Evolutionary conservation across 2,113 vertebrate species (phyloP).

Genomic region (Ageneiosus marmoratus): DNA sequence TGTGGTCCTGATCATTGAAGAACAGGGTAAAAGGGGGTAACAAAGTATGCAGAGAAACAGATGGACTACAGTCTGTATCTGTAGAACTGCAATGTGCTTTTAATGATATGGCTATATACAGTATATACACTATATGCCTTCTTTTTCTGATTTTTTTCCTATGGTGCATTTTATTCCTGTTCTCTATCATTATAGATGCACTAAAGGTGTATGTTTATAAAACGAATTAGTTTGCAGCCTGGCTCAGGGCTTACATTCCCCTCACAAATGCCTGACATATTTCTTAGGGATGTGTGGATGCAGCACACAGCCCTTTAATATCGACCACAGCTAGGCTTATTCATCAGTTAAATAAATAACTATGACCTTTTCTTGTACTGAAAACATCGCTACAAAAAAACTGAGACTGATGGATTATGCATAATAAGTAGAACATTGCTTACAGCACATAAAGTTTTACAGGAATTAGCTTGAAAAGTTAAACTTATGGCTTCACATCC

Average conservation of each 20-base stretch:
- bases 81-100: too few relatives aligned
- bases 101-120: too few relatives aligned
- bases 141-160: background rate
- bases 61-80: too few relatives aligned
- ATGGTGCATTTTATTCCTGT: background rate
- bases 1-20: too few relatives aligned
- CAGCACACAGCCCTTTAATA: constrained; percentile 21
- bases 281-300: constrained; percentile 14
- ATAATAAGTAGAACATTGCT: constrained; percentile 23
- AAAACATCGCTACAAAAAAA: constrained; percentile 20
- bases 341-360: constrained; percentile 33
- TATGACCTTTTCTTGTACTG: constrained; percentile 32
- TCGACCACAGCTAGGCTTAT: constrained; percentile 20
- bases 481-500: background rate
- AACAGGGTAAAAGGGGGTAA: too few relatives aligned
- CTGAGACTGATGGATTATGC: constrained; percentile 19
- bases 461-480: constrained; percentile 1
- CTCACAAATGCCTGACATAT: constrained; percentile 7
- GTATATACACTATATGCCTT: too few relatives aligned
- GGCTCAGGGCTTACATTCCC: background rate
- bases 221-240: background rate
- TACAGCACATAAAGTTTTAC: constrained; percentile 10
- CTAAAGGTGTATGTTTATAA: background rate
- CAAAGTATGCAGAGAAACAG: too few relatives aligned
- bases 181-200: background rate